Base-by-base conservation (phyloP, 1,140 invertebrate genomes). In the Gonioctena quinquepunctata region DNA sequence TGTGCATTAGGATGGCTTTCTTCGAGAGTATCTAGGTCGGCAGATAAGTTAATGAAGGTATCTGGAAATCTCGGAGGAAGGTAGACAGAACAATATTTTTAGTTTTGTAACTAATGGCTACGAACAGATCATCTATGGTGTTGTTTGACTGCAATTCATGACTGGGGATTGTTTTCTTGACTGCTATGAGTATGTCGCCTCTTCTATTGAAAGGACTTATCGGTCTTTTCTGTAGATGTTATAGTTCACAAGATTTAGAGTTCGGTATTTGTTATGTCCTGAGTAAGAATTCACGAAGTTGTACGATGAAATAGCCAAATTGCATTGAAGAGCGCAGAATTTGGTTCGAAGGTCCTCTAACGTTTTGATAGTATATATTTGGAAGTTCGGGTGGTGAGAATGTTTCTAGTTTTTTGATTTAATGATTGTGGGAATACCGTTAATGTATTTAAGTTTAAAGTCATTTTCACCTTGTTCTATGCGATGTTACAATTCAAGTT, bases 391-490 rank as follows among this genome's bases (percentile, higher is more conserved):
- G 0, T n/a, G n/a, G n/a, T n/a, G n/a, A n/a, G n/a, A n/a, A n/a
- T n/a, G n/a, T n/a, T 54, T 54, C 18, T 54, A 22, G 50, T 54
- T 54, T 19, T 54, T 54, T 54, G n/a, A 54, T 54, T 54, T 54
- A 0, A 54, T 54, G 50, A 54, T 54, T 54, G 11, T 54, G 6
- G 50, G 50, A 1, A 54, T 19, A 5, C 6, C 50, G 21, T 54
- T 19, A 16, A 54, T 54, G 50, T 54, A 54, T 16, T 54, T 54
- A 8, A 54, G 16, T 54, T 54, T 52, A 7, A 52, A 8, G 16
- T 52, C 50, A 21, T 52, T 52, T 52, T 52, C 50, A 21, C 16
- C 50, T 7, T 54, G 50, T 0, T 54, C 18, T 7, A 19, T 18
- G 16, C 50, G 50, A 0, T 52, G n/a, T n/a, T n/a, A n/a, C n/a